Evolutionary conservation across 2,888 invertebrate species (phyloP).

Genomic region (Chirona hameri): DNA sequence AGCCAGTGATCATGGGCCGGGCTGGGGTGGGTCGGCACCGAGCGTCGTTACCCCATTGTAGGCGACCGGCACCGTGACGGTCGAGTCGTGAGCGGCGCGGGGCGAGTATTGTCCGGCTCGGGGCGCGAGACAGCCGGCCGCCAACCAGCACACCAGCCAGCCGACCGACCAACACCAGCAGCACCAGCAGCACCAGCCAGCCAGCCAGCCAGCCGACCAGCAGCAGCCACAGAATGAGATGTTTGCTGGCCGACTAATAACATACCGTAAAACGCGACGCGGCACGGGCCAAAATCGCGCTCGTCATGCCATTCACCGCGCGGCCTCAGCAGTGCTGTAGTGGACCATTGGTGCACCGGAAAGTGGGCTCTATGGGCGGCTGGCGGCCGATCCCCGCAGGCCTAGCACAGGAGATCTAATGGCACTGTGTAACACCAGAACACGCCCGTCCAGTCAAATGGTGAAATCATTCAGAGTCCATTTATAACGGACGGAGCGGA

Average conservation of each 20-base stretch:
- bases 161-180: too few species aligned
- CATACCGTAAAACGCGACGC: not conserved
- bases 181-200: too few species aligned
- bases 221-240: conserved; percentile 1
- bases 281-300: not conserved
- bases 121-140: not conserved
- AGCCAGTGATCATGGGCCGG: conserved; percentile 43
- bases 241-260: conserved; percentile 1
- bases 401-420: not conserved
- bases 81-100: conserved; percentile 39
- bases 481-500: not conserved
- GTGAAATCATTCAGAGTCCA: not conserved
- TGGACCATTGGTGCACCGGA: not conserved
- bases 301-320: not conserved
- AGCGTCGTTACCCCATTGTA: too few species aligned
- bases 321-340: not conserved
- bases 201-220: too few species aligned
- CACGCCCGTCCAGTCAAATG: conserved; percentile 4
- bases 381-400: not conserved
- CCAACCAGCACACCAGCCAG: not conserved
- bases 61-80: conserved; percentile 44
- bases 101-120: not conserved
- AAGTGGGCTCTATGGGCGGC: not conserved
- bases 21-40: too few species aligned
- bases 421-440: not conserved